These are phyloP conservation scores for Phalloptychus januarius DNA, from an alignment of 2,797 vertebrate species.

Conservation along the genomic window DNA sequence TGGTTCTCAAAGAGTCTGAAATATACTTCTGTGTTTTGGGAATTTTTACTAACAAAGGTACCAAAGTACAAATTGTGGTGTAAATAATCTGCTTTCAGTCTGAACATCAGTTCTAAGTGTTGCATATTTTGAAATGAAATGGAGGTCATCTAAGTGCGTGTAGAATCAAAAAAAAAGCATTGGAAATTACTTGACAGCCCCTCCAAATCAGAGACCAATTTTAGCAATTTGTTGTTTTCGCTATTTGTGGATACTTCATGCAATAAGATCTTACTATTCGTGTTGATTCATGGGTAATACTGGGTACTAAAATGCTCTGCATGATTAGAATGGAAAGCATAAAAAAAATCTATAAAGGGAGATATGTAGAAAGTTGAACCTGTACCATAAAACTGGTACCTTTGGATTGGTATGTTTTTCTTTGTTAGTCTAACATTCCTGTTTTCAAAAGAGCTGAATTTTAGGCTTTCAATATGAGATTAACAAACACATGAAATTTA, in stretches of 20 bases:
- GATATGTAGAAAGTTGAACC: not conserved
- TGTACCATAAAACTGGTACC: not conserved
- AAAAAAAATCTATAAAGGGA: not conserved
- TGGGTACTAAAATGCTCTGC: not conserved
- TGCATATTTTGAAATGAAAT: not conserved
- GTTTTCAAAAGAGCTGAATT: not conserved
- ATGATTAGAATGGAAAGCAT: not conserved
- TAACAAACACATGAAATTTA: not conserved
- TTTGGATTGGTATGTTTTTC: not conserved
- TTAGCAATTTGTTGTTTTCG: not conserved
- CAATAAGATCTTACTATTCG: not conserved
- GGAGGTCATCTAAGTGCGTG: not conserved
- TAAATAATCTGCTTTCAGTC: not conserved
- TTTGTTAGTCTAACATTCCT: not conserved
- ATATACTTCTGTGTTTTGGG: not conserved
- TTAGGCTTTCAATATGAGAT: not conserved
- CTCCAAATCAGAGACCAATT: not conserved
- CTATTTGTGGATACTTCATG: not conserved
- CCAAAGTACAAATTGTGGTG: not conserved
- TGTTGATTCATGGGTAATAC: not conserved
- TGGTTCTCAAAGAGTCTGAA: not conserved
- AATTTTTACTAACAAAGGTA: not conserved
- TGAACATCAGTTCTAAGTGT: not conserved
- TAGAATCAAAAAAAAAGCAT: not conserved
- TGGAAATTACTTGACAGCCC: not conserved